Evolutionary conservation across 2,888 invertebrate species (phyloP).

Genomic region (Geotrupes spiniger): DNA sequence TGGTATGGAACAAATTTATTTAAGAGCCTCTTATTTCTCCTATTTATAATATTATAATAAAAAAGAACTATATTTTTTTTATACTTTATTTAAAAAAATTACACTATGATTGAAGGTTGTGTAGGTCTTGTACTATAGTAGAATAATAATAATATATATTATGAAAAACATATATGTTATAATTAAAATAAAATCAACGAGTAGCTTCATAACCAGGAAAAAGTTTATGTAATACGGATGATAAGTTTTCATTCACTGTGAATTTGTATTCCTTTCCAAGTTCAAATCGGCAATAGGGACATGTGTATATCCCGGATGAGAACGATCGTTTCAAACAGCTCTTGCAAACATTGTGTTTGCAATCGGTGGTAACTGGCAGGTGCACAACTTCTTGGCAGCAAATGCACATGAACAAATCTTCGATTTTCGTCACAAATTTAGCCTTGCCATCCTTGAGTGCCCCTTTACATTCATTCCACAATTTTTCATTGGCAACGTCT

Average conservation of each 20-base stretch:
- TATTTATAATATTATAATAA: too few species aligned
- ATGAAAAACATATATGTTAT: too few species aligned
- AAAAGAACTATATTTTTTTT: too few species aligned
- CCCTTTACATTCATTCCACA: constrained; percentile 66
- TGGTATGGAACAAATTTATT: too few species aligned
- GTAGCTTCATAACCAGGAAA: constrained; percentile 65
- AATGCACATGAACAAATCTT: constrained; percentile 70
- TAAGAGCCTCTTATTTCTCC: too few species aligned
- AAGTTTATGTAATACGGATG: constrained; percentile 56
- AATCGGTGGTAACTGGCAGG: constrained; percentile 70
- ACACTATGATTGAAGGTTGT: too few species aligned
- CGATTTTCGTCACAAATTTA: constrained; percentile 63
- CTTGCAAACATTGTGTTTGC: constrained; percentile 74
- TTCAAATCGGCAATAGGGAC: constrained; percentile 68
- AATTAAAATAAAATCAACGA: constrained; percentile 22
- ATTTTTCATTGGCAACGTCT: constrained; percentile 61
- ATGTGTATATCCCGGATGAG: constrained; percentile 58
- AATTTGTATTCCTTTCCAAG: constrained; percentile 56
- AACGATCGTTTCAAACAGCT: constrained; percentile 67
- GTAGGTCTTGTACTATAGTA: too few species aligned
- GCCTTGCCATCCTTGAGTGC: constrained; percentile 54
- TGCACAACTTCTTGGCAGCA: constrained; percentile 74
- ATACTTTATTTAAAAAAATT: too few species aligned
- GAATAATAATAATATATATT: too few species aligned
- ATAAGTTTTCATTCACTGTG: constrained; percentile 58